Conservation (phyloP, 2,113 vertebrate genomes). For the Dermatemys mawii region DNA sequence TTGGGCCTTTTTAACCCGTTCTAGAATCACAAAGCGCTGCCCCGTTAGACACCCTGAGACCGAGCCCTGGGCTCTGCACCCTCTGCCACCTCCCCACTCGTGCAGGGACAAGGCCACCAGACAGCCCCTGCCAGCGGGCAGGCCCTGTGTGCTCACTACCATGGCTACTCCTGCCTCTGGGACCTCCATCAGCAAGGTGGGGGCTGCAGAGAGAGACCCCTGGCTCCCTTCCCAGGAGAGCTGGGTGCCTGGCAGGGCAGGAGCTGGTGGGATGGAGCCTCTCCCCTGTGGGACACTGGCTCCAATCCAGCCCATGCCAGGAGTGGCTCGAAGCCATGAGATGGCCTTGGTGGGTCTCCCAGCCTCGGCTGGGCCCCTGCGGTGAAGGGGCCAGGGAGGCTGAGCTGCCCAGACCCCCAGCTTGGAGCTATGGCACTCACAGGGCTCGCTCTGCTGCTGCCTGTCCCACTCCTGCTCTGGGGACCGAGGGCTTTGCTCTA, state of each 20-base stretch:
- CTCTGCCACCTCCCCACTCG: no score
- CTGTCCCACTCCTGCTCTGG: no score
- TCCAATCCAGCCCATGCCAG: neutral
- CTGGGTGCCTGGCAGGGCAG: no score
- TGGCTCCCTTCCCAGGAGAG: neutral
- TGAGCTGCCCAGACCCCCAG: neutral
- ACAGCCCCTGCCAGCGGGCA: neutral
- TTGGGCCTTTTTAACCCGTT: constrained; percentile 83
- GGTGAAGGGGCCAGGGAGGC: neutral
- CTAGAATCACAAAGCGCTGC: constrained; percentile 65
- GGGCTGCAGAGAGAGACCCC: neutral
- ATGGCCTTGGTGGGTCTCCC: no score
- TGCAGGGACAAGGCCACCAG: neutral
- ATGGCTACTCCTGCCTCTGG: neutral
- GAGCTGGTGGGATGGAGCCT: no score
- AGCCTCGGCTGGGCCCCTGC: no score
- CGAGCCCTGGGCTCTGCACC: neutral
- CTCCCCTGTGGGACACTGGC: neutral
- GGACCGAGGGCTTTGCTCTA: neutral
- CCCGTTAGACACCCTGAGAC: no score
- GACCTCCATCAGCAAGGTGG: neutral
- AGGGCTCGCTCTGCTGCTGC: no score
- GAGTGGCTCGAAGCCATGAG: neutral
- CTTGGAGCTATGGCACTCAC: no score
- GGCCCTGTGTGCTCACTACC: no score